Percentiles rank a stretch among this genome's conserved stretches.
Evolutionary conservation across 2,113 vertebrate species (phyloP).

Genomic region (Puffinus mauretanicus): DNA sequence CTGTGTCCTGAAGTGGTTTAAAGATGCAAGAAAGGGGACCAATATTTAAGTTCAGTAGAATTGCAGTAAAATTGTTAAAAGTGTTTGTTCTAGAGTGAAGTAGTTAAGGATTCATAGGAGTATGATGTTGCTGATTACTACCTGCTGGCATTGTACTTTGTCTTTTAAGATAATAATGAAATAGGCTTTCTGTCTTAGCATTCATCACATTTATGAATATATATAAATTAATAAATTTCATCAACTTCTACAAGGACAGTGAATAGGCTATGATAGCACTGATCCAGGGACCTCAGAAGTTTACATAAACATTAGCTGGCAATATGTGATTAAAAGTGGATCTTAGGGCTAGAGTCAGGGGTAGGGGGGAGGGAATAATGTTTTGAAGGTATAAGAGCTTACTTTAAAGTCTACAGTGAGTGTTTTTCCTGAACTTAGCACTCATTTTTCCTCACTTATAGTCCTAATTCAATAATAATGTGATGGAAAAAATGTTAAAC

Average conservation of each 20-base stretch:
- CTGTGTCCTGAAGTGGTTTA: background rate
- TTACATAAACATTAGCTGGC: background rate
- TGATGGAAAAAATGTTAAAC: background rate
- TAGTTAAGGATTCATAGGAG: background rate
- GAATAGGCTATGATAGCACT: background rate
- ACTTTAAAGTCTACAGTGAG: background rate
- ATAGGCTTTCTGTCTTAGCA: background rate
- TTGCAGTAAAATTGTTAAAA: background rate
- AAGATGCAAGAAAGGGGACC: background rate
- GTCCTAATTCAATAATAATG: background rate
- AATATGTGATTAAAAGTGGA: background rate
- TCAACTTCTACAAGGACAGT: background rate
- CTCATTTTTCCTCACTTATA: background rate
- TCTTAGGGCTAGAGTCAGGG: background rate
- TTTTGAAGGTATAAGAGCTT: background rate
- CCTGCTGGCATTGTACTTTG: constrained; percentile 4
- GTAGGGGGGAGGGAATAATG: rapidly evolving
- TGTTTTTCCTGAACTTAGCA: background rate
- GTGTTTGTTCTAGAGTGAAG: background rate
- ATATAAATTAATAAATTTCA: background rate
- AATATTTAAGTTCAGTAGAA: background rate
- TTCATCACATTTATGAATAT: constrained; percentile 10
- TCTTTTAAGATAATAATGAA: background rate
- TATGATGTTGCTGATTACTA: background rate
- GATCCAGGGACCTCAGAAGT: background rate